phyloP scores from a whole-genome alignment of 53 echinoderm and acorn worm species.

The Arbacia lixula region DNA sequence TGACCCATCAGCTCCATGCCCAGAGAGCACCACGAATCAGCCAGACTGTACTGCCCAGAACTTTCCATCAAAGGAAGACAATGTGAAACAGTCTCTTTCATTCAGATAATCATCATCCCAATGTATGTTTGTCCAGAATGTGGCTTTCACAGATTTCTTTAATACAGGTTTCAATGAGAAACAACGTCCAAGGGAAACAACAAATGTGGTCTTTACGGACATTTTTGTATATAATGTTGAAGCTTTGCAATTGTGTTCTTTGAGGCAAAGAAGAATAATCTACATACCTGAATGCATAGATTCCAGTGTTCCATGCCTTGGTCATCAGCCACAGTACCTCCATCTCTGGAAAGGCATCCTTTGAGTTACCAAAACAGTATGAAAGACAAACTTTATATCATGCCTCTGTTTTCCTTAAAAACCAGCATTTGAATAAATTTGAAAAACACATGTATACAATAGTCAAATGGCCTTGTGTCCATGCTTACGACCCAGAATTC shows the following conservation, averaged over 20 bases:
- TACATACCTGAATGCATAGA: constrained; percentile 81
- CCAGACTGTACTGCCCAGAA: constrained; percentile 63
- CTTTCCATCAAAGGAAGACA: constrained; percentile 24
- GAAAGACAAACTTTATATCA: no score
- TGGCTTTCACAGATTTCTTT: no score
- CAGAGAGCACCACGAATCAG: constrained; percentile 78
- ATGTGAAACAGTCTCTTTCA: background rate
- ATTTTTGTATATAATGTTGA: no score
- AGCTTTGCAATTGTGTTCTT: background rate
- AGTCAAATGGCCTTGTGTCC: no score
- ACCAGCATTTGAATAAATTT: background rate
- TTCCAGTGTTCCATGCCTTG: constrained; percentile 89
- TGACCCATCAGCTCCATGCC: constrained; percentile 72
- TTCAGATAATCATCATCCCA: background rate
- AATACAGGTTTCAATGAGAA: no score
- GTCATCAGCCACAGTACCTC: constrained; percentile 91
- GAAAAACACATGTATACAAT: no score
- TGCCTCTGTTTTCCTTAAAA: no score
- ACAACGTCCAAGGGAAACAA: no score
- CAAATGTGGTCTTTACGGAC: no score
- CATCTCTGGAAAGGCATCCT: constrained; percentile 82
- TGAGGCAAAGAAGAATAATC: background rate
- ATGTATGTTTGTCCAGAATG: background rate
- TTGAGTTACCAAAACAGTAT: background rate
- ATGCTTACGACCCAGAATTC: no score